These are phyloP conservation scores for Ammodytes marinus DNA, from an alignment of 2,113 vertebrate species.

Conservation along the genomic window DNA sequence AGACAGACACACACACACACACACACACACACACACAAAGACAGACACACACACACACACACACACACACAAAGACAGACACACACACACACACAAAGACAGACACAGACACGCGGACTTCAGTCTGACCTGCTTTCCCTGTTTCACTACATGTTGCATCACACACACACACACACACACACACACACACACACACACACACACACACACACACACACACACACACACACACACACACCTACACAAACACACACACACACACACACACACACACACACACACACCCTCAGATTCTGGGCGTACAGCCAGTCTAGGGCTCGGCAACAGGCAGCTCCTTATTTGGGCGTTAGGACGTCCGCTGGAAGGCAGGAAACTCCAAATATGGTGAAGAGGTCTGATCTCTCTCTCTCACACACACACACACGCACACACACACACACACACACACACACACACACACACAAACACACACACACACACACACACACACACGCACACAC, in stretches of 20 bases:
- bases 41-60: no score
- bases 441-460: no score
- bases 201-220: not conserved
- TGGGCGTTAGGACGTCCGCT: constrained; percentile 66
- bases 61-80: not conserved
- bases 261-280: constrained; percentile 26
- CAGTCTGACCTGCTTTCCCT: constrained; percentile 5
- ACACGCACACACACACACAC: no score
- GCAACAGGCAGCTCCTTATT: constrained; percentile 69
- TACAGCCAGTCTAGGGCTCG: constrained; percentile 24
- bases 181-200: not conserved
- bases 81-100: not conserved
- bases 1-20: no score
- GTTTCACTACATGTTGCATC: not conserved
- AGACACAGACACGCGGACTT: no score
- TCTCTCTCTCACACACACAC: no score
- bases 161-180: not conserved
- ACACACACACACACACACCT: not conserved
- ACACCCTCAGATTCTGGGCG: constrained; percentile 18
- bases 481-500: no score
- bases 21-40: no score
- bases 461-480: no score
- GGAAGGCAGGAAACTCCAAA: constrained; percentile 69
- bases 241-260: constrained; percentile 6
- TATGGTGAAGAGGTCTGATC: constrained; percentile 51